Evolutionary conservation across 2,113 vertebrate genomes (phyloP).

Genomic region (Chascanopsetta lugubris): DNA sequence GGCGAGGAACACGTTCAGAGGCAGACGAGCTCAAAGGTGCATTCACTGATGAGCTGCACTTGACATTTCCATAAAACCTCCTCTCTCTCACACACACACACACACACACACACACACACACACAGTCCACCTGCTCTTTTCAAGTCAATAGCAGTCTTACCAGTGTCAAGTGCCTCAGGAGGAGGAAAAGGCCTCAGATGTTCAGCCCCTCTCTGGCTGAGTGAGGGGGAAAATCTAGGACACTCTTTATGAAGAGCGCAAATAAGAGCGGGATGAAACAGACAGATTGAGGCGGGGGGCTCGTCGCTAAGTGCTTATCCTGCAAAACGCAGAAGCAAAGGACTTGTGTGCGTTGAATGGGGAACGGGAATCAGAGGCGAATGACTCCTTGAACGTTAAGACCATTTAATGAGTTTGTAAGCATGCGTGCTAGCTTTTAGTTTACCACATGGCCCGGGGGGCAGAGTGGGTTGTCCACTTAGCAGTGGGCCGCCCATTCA

Average conservation of each 20-base stretch:
- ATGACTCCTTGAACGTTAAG: neutral
- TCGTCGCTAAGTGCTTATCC: slow-evolving; percentile 1
- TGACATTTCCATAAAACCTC: slow-evolving; percentile 38
- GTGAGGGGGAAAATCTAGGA: slow-evolving; percentile 29
- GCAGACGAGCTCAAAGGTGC: slow-evolving; percentile 35
- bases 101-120: neutral
- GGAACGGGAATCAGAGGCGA: too few species aligned
- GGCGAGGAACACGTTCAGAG: slow-evolving; percentile 9
- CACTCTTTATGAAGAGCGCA: slow-evolving; percentile 37
- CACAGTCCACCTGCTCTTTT: slow-evolving; percentile 55
- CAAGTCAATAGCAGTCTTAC: slow-evolving; percentile 17
- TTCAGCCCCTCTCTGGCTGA: slow-evolving; percentile 17
- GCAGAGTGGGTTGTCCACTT: too few species aligned
- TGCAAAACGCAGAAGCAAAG: neutral
- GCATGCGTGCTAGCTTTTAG: too few species aligned
- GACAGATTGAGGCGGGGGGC: neutral
- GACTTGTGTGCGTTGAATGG: neutral
- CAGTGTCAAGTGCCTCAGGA: slow-evolving; percentile 40
- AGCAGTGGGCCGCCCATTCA: too few species aligned
- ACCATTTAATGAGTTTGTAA: too few species aligned
- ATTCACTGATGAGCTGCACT: slow-evolving; percentile 40
- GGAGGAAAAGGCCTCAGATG: slow-evolving; percentile 29
- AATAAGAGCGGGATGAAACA: slow-evolving; percentile 18
- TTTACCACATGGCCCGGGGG: too few species aligned
- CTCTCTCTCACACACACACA: neutral